Conservation (phyloP, 2,888 invertebrate genomes). For the Diplazon laetatorius region DNA sequence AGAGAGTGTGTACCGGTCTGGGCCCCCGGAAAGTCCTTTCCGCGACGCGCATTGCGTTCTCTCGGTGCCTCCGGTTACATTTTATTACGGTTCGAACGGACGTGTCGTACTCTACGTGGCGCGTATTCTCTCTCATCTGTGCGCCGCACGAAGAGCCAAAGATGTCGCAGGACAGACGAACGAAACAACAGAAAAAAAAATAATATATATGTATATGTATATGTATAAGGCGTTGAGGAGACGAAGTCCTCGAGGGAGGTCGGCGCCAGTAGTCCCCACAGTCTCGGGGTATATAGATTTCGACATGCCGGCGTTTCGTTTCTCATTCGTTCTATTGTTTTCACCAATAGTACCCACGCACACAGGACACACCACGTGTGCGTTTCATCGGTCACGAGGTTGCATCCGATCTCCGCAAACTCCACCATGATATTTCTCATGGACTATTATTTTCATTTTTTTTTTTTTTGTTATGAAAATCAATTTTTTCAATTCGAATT, state of each 20-base stretch:
- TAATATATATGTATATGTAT: too few species aligned
- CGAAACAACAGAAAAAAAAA: constrained; percentile 9
- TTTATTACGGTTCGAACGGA: constrained; percentile 67
- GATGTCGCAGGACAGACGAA: neutral
- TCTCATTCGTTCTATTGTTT: constrained; percentile 38
- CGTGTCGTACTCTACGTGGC: constrained; percentile 44
- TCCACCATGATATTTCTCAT: too few species aligned
- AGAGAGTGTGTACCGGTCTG: neutral
- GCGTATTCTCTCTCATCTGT: constrained; percentile 44
- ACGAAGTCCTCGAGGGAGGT: constrained; percentile 64
- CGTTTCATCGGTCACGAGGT: neutral
- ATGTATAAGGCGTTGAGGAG: constrained; percentile 45
- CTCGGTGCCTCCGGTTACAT: constrained; percentile 64
- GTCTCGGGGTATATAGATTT: constrained; percentile 6
- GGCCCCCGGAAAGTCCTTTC: constrained; percentile 6
- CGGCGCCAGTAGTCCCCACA: constrained; percentile 61
- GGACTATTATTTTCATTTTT: neutral
- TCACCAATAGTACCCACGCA: constrained; percentile 3
- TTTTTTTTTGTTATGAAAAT: neutral
- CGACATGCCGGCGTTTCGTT: constrained; percentile 46
- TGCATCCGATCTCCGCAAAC: too few species aligned
- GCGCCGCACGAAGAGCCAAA: constrained; percentile 34
- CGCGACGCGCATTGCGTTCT: neutral
- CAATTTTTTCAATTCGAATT: too few species aligned
- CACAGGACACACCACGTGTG: too few species aligned